phyloP scores from a whole-genome alignment of 2,888 invertebrate genomes.

The Tipula unca region DNA sequence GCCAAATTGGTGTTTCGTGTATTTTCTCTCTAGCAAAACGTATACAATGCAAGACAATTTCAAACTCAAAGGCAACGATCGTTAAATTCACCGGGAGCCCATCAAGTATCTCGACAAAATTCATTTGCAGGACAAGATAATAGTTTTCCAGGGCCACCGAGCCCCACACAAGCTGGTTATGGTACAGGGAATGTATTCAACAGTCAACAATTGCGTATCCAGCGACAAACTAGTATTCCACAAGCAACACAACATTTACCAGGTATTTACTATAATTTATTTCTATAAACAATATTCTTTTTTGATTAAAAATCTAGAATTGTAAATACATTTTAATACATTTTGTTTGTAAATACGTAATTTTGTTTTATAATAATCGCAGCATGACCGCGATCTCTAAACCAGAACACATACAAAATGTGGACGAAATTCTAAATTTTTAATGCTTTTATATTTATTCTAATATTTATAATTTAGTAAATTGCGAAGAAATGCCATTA shows the following conservation, averaged over 20 bases:
- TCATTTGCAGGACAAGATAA: constrained; percentile 33
- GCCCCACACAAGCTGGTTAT: constrained; percentile 35
- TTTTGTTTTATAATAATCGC: constrained; percentile 1
- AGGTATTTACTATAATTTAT: constrained; percentile 31
- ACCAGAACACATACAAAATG: neutral
- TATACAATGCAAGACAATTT: constrained; percentile 36
- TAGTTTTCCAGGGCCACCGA: constrained; percentile 32
- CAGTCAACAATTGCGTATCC: constrained; percentile 36
- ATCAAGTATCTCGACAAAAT: constrained; percentile 37
- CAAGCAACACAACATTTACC: constrained; percentile 43
- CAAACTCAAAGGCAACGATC: constrained; percentile 35
- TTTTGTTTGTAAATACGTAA: neutral
- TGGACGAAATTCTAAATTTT: neutral
- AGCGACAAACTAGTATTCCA: constrained; percentile 40
- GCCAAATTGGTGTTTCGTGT: no score
- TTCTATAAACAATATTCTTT: neutral
- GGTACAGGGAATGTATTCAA: constrained; percentile 34
- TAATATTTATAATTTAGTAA: neutral
- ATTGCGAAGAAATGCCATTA: neutral
- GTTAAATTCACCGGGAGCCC: constrained; percentile 37
- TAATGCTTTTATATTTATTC: neutral
- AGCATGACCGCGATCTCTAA: neutral
- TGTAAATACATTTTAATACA: neutral
- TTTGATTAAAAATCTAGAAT: neutral
- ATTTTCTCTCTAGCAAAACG: constrained; percentile 26